Evolutionary conservation across 2,113 vertebrate genomes (phyloP).

Genomic region (Percopsis transmontana): DNA sequence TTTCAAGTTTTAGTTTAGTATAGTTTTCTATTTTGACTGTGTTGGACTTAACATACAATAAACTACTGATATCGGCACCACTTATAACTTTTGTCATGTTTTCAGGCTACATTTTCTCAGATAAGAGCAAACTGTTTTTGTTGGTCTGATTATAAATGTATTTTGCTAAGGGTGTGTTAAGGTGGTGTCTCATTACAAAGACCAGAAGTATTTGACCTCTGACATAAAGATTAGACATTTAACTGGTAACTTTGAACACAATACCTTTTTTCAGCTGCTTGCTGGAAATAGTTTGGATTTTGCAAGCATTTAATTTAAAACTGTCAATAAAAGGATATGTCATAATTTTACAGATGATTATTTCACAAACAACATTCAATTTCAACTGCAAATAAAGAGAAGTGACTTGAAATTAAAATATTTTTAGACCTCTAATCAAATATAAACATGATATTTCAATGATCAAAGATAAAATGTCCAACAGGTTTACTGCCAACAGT

Average conservation of each 20-base stretch:
- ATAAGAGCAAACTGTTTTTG: neutral
- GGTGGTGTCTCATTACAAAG: conserved; percentile 1
- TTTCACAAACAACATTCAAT: no score
- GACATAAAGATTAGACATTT: neutral
- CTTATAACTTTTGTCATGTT: conserved; percentile 79
- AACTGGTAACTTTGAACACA: neutral
- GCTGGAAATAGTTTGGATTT: neutral
- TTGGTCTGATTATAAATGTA: neutral
- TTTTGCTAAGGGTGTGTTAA: neutral
- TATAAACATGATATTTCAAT: no score
- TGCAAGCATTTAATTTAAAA: neutral
- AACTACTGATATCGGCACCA: conserved; percentile 98
- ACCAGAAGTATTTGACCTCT: neutral
- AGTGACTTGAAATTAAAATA: no score
- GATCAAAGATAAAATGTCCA: no score
- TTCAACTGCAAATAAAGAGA: no score
- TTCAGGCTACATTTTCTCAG: conserved; percentile 33
- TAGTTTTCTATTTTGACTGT: conserved; percentile 91
- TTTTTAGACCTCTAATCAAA: no score
- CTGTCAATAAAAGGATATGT: neutral
- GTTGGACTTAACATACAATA: conserved; percentile 98
- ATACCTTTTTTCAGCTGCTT: neutral
- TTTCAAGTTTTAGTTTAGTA: conserved; percentile 63
- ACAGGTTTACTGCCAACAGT: no score
- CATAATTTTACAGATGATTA: neutral